phyloP scores from a whole-genome alignment of 2,888 invertebrate species.

The Tetropium fuscum region DNA sequence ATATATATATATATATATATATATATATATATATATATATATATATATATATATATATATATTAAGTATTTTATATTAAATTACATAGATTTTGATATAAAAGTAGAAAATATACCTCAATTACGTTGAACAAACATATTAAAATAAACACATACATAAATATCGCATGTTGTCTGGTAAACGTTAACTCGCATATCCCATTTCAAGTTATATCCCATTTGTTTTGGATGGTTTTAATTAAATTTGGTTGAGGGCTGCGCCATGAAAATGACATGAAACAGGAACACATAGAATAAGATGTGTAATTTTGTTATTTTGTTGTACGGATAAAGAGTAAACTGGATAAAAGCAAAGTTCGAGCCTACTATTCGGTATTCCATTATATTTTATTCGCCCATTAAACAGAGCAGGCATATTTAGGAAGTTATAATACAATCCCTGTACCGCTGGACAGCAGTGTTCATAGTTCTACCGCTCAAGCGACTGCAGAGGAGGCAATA shows the following conservation, averaged over 20 bases:
- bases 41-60: no score
- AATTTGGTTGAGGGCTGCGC: constrained; percentile 28
- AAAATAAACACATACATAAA: no score
- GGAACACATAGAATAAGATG: constrained; percentile 38
- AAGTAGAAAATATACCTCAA: no score
- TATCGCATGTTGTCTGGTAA: no score
- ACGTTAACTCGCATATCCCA: no score
- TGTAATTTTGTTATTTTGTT: constrained; percentile 40
- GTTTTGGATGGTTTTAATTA: constrained; percentile 44
- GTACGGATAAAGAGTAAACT: constrained; percentile 37
- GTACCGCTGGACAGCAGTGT: constrained; percentile 44
- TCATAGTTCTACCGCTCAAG: constrained; percentile 44
- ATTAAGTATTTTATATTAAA: no score
- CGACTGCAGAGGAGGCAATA: constrained; percentile 52
- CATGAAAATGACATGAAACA: constrained; percentile 41
- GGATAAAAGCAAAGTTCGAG: constrained; percentile 43
- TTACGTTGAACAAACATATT: no score
- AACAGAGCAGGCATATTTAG: constrained; percentile 40
- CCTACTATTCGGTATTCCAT: constrained; percentile 41
- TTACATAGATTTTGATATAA: no score
- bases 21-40: no score
- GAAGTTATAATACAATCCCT: constrained; percentile 46
- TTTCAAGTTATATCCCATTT: constrained; percentile 30
- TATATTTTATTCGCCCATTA: no score
- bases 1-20: no score